Evolutionary conservation across 1,140 invertebrate species (phyloP).

Genomic region (Drusus annulatus): DNA sequence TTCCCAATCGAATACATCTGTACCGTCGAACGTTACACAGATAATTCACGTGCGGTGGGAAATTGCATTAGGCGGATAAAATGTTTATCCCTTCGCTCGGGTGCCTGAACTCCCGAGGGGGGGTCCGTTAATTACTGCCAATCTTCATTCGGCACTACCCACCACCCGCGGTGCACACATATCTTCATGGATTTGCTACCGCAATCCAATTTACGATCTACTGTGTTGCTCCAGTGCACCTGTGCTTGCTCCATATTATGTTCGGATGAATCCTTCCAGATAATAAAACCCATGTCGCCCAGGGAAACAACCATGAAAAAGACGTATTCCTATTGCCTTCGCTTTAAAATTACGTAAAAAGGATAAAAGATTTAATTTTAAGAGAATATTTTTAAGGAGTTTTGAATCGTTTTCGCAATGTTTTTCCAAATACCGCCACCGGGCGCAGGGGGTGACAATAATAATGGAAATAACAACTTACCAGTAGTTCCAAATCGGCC

Average conservation of each 20-base stretch:
- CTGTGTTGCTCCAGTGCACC: slow-evolving; percentile 1
- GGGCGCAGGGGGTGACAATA: slow-evolving; percentile 36
- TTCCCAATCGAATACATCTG: background rate
- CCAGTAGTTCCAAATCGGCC: slow-evolving; percentile 31
- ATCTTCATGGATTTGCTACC: slow-evolving; percentile 36
- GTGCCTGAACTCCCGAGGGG: slow-evolving; percentile 14
- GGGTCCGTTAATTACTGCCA: slow-evolving; percentile 42
- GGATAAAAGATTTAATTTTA: background rate
- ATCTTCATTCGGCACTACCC: slow-evolving; percentile 26
- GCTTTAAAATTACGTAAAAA: slow-evolving; percentile 35
- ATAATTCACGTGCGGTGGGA: background rate
- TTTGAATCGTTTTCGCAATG: slow-evolving; percentile 30
- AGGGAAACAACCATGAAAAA: background rate
- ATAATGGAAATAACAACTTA: slow-evolving; percentile 45
- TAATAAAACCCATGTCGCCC: background rate
- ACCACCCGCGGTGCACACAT: slow-evolving; percentile 27
- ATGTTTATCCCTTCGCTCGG: slow-evolving; percentile 20
- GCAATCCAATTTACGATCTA: slow-evolving; percentile 32
- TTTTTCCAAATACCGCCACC: slow-evolving; percentile 44
- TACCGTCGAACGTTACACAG: background rate
- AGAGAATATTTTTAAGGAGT: background rate
- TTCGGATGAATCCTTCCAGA: background rate
- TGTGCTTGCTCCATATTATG: background rate
- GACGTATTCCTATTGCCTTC: background rate
- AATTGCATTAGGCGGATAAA: slow-evolving; percentile 13